phyloP scores from a whole-genome alignment of 1,140 invertebrate genomes.

The Heliothis subflexa region DNA sequence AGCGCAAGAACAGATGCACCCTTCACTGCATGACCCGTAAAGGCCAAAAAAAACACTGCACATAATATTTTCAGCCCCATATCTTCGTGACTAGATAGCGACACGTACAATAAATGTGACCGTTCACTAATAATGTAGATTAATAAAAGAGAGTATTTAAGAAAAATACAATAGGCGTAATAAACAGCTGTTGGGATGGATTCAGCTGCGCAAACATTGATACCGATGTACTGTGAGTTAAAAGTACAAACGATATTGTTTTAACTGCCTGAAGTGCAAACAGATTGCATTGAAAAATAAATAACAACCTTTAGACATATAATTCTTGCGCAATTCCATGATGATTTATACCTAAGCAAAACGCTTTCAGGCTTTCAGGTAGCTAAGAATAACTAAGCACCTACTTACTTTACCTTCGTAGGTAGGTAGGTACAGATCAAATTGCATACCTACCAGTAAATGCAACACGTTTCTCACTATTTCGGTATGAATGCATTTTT shows the following conservation, averaged over 20 bases:
- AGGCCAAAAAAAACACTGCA: slow-evolving; percentile 60
- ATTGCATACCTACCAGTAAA: too few species aligned
- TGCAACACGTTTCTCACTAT: too few species aligned
- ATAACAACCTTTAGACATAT: background rate
- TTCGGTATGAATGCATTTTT: too few species aligned
- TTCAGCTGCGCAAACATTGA: slow-evolving; percentile 53
- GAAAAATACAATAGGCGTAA: slow-evolving; percentile 21
- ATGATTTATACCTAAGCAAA: too few species aligned
- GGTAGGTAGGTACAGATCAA: too few species aligned
- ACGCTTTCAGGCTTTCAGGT: too few species aligned
- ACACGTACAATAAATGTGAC: slow-evolving; percentile 5
- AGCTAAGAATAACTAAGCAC: too few species aligned
- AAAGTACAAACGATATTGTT: slow-evolving; percentile 31
- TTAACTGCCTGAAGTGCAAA: slow-evolving; percentile 7
- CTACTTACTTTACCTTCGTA: too few species aligned
- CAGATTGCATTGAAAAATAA: background rate
- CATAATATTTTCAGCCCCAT: slow-evolving; percentile 61
- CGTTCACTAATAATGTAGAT: slow-evolving; percentile 15
- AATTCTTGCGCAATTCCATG: background rate
- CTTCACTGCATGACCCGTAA: slow-evolving; percentile 56
- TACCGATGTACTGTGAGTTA: slow-evolving; percentile 4
- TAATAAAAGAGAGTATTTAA: slow-evolving; percentile 10
- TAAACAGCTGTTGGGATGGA: background rate
- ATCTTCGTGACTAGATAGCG: background rate
- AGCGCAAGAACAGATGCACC: slow-evolving; percentile 76